Evolutionary conservation across 1,140 invertebrate species (phyloP).

Genomic region (Nixonia krombeini): DNA sequence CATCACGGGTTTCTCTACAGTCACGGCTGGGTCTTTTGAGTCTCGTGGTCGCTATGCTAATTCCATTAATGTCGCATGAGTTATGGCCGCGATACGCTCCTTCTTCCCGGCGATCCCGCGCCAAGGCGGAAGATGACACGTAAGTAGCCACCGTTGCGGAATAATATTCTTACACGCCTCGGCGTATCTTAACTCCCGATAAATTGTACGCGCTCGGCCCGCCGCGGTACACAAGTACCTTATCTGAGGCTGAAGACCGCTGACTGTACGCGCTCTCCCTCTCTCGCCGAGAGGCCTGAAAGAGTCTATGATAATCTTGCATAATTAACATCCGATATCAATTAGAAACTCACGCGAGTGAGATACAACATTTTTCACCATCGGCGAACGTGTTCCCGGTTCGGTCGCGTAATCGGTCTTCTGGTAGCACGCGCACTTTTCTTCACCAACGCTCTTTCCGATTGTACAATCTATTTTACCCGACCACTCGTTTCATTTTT

Average conservation of each 20-base stretch:
- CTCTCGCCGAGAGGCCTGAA: not conserved
- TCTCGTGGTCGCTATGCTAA: conserved; percentile 60
- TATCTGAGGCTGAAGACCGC: not conserved
- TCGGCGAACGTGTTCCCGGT: not conserved
- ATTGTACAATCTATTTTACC: too few species aligned
- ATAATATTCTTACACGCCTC: conserved; percentile 47
- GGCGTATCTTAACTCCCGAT: conserved; percentile 56
- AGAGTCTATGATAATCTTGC: not conserved
- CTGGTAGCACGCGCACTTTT: not conserved
- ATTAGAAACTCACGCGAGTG: conserved; percentile 1
- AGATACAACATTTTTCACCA: not conserved
- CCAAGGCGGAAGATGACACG: conserved; percentile 49
- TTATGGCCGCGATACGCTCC: conserved; percentile 41
- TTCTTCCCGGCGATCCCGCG: conserved; percentile 40
- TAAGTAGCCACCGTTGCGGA: conserved; percentile 32
- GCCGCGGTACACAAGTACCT: not conserved
- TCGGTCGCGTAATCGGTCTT: not conserved
- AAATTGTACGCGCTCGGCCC: conserved; percentile 52
- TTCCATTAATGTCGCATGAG: conserved; percentile 61
- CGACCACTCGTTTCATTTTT: too few species aligned
- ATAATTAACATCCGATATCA: conserved; percentile 11
- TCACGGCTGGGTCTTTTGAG: conserved; percentile 13
- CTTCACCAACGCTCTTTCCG: too few species aligned
- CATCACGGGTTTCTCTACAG: conserved; percentile 18
- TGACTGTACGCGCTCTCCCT: not conserved